Conservation (phyloP, 1,140 invertebrate genomes). For the Brachionus rubens region DNA sequence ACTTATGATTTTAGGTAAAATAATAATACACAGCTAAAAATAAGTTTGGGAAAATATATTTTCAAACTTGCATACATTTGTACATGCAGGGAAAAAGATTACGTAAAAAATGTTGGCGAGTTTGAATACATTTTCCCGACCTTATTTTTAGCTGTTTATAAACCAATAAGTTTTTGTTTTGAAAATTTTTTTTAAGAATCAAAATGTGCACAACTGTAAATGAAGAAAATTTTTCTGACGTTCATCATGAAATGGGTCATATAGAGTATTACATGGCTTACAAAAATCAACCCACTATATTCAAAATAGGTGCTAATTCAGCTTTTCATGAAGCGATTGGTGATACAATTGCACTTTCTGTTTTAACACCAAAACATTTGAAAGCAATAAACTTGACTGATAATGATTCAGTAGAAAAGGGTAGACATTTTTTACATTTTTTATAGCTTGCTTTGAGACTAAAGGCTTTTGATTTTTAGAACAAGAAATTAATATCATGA, state of each 20-base stretch:
- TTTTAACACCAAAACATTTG: constrained; percentile 76
- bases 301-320: constrained; percentile 78
- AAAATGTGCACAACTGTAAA: constrained; percentile 80
- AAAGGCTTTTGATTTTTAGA: constrained; percentile 59
- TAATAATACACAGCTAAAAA: too few relatives aligned
- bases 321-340: constrained; percentile 69
- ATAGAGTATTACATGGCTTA: constrained; percentile 75
- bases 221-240: constrained; percentile 71
- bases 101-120: too few relatives aligned
- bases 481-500: constrained; percentile 79
- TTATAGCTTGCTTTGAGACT: neutral
- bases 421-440: neutral
- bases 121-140: too few relatives aligned
- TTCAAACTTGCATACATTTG: too few relatives aligned
- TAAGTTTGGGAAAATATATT: too few relatives aligned
- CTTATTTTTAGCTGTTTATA: too few relatives aligned
- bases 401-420: constrained; percentile 64
- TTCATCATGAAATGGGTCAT: constrained; percentile 82
- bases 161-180: too few relatives aligned
- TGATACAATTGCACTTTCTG: constrained; percentile 79
- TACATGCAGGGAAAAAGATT: too few relatives aligned
- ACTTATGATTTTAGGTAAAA: constrained; percentile 66
- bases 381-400: constrained; percentile 74
- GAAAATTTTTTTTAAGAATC: constrained; percentile 63
- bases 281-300: constrained; percentile 66